Evolutionary conservation across 2,797 vertebrate genomes (phyloP), one percentile per base, ranked within the genome.

Genomic region (Sciurus carolinensis): DNA sequence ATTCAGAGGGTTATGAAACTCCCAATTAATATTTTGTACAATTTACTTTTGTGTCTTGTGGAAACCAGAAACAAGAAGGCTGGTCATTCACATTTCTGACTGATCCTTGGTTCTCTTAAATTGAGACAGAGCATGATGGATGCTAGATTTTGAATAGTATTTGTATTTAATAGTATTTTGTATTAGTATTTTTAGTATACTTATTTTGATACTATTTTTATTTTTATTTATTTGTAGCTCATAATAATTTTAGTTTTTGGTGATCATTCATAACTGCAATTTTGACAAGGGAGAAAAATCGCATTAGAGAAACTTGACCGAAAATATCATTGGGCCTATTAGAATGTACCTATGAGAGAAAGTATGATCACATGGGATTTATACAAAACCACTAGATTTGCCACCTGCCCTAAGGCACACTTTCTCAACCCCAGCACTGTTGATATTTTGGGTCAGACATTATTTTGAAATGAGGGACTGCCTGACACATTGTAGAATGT

Each of bases 301-400:
- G 5, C 57, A n/a, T 59, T 17, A 64, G 75, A 86, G 30, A 96
- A 86, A 87, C 4, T 54, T 76, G 20, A 82, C 42, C n/a, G 30
- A 59, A 96, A 82, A 44, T 36, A 82, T 71, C 64, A n/a, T 67
- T 52, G 89, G 67, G 12, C n/a, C 64, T 90, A 47, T 90, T 94
- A 77, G 90, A 54, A 57, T 80, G 30, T 13, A 72, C n/a, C 5
- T 50, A 64, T 33, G 69, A 67, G 71, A 83, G 30, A 44, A 64
- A 77, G 7, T 76, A 72, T 84, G 39, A 33, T 20, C 33, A 69
- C 2, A 1, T 75, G 15, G 7, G n/a, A 64, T 85, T 73, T 90
- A 75, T 87, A 22, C 3, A 89, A 62, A 95, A 39, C 4, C 9
- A 26, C 36, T 54, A 7, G 9, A 69, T 91, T 83, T 77, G 57